phyloP scores from a whole-genome alignment of 2,888 invertebrate species.

The Diplazon laetatorius region DNA sequence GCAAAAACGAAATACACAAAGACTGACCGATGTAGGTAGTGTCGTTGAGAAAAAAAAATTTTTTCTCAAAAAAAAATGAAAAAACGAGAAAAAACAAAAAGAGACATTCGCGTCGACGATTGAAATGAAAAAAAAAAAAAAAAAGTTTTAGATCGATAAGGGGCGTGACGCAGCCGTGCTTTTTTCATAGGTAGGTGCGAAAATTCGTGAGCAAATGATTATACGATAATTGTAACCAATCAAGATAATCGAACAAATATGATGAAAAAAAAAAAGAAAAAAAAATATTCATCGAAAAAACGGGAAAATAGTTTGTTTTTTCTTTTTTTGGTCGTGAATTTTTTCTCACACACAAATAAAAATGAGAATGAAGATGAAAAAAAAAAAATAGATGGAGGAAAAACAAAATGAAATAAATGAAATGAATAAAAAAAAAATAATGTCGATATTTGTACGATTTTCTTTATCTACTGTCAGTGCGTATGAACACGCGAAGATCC shows the following conservation, averaged over 20 bases:
- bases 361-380: no score
- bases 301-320: no score
- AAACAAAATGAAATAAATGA: no score
- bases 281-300: no score
- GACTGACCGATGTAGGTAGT: slow-evolving; percentile 78
- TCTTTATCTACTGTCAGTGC: slow-evolving; percentile 33
- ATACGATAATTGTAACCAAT: slow-evolving; percentile 22
- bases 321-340: no score
- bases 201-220: slow-evolving; percentile 28
- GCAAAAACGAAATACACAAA: slow-evolving; percentile 68
- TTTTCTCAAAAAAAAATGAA: no score
- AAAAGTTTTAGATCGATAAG: slow-evolving; percentile 52
- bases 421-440: neutral
- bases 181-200: slow-evolving; percentile 57
- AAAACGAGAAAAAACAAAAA: slow-evolving; percentile 41
- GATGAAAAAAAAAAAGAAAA: neutral
- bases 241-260: slow-evolving; percentile 5
- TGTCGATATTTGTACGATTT: slow-evolving; percentile 46
- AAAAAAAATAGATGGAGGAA: no score
- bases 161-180: slow-evolving; percentile 75
- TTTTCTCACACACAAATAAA: no score
- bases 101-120: slow-evolving; percentile 55
- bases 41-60: slow-evolving; percentile 71
- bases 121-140: slow-evolving; percentile 5
- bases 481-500: neutral